Evolutionary conservation across 2,888 invertebrate species (phyloP), one percentile per base, ranked within the genome.

Genomic region (Zaprionus obscuricornis): DNA sequence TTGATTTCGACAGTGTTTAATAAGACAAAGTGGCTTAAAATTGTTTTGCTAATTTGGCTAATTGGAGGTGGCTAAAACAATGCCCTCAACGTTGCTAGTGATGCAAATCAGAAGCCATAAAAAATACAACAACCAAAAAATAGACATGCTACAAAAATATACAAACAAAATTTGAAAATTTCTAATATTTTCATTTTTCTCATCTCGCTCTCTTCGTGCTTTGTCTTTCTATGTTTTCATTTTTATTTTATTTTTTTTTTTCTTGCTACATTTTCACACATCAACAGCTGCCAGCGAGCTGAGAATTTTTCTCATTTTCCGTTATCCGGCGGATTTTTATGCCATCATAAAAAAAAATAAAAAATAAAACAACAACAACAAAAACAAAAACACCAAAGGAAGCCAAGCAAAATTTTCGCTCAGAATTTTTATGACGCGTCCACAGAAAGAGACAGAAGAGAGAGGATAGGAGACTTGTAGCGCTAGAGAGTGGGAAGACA

Each of bases 201-300:
- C 26, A 11, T 27, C n/a, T 14, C 16, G 7, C 24, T 51, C n/a
- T n/a, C n/a, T n/a, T n/a, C n/a, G n/a, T n/a, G n/a, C n/a, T n/a
- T n/a, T n/a, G n/a, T n/a, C n/a, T n/a, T n/a, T n/a, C n/a, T n/a
- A n/a, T n/a, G n/a, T 27, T n/a, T 20, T 16, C 34, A 2, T 27
- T 24, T 10, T 1, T 33, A 5, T 51, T 36, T 43, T 22, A 11
- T 45, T 20, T 18, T 34, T 34, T 13, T 16, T 56, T 43, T 31
- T 43, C 33, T 45, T 40, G 64, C 43, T 24, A 64, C 56, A 79
- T 83, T 58, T 84, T 81, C 69, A 77, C 85, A 81, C 79, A 71
- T 82, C 82, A 77, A 69, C 78, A 69, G 71, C 46, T 65, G 66
- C 56, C 65, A 42, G 37, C 31, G 4, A 27, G 31, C 16, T 20